Evolutionary conservation across 1,140 invertebrate species (phyloP), one percentile per base, ranked within the genome.

Genomic region (Neomicropteryx cornuta): DNA sequence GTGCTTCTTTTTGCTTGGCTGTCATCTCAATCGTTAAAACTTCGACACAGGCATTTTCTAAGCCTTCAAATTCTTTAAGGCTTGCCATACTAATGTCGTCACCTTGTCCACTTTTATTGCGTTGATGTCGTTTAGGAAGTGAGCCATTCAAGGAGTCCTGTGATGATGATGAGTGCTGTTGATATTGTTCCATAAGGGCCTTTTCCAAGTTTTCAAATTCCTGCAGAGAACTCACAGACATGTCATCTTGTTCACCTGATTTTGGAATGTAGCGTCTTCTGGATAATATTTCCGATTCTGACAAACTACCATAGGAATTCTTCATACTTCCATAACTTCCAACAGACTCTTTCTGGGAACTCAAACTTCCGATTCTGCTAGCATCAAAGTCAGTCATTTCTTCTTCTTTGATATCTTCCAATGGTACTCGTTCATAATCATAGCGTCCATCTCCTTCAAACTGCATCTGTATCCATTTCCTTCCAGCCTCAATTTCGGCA

Each of bases 171-270:
- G 76, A 78, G 38, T 75, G 68, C 46, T 75, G 73, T 51, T 77
- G 71, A 16, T 77, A 75, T 44, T 75, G 70, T 38, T 74, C 72
- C 53, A 71, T 71, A 22, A 75, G 60, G 0, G 86, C 79, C 50
- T 76, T 77, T 62, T 97, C 92, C 4, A 96, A 60, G 38, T 81
- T 79, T 67, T 95, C 91, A 68, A 96, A 96, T 58, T 97, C 92
- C 60, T 93, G 89, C 39, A 95, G 68, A 5, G 90, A 95, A 38
- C 81, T 88, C 53, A 94, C 78, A 0, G 90, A 95, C 17, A 91
- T 70, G 60, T 91, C 86, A 60, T 95, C 91, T 56, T 89, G 82
- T 48, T 94, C 91, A 3, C 83, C 77, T 39, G 77, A 76, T 48
- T 76, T 74, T 1, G 78, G 77, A 50, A 87, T 84, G 56, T 81